Conservation (phyloP, 2,888 invertebrate genomes). For the Allolobophora icterica region DNA sequence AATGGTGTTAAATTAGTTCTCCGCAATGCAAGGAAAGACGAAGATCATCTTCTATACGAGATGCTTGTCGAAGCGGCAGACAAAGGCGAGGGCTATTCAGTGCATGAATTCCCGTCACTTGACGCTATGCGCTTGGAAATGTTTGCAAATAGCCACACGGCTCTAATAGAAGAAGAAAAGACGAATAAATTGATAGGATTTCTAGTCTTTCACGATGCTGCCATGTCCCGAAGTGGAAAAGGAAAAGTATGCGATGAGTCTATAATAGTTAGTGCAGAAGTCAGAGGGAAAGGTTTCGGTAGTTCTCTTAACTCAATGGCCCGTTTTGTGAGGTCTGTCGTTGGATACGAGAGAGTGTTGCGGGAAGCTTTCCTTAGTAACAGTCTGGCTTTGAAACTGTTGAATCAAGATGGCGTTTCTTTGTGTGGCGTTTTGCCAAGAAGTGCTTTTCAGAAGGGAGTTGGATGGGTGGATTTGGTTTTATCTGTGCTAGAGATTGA, state of each 20-base stretch:
- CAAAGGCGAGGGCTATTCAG: not conserved
- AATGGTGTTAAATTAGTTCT: not conserved
- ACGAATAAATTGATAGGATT: not conserved
- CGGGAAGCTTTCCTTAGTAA: not conserved
- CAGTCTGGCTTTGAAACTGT: not conserved
- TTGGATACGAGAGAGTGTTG: not conserved
- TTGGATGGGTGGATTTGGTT: not conserved
- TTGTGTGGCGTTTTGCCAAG: not conserved
- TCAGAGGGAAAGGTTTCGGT: not conserved
- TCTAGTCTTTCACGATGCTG: not conserved
- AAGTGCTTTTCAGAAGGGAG: not conserved
- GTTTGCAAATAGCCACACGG: not conserved
- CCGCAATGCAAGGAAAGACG: not conserved
- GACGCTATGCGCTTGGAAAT: not conserved
- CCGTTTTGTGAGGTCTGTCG: not conserved
- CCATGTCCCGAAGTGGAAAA: not conserved
- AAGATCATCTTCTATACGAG: not conserved
- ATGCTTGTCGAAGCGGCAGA: not conserved
- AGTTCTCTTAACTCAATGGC: not conserved
- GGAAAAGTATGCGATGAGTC: not conserved
- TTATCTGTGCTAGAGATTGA: too few species aligned
- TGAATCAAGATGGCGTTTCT: not conserved
- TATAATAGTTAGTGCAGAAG: not conserved
- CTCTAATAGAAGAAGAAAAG: not conserved
- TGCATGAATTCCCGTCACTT: not conserved